Evolutionary conservation across 2,113 vertebrate genomes (phyloP), one percentile per base, ranked within the genome.

Genomic region (Hippopotamus amphibius): DNA sequence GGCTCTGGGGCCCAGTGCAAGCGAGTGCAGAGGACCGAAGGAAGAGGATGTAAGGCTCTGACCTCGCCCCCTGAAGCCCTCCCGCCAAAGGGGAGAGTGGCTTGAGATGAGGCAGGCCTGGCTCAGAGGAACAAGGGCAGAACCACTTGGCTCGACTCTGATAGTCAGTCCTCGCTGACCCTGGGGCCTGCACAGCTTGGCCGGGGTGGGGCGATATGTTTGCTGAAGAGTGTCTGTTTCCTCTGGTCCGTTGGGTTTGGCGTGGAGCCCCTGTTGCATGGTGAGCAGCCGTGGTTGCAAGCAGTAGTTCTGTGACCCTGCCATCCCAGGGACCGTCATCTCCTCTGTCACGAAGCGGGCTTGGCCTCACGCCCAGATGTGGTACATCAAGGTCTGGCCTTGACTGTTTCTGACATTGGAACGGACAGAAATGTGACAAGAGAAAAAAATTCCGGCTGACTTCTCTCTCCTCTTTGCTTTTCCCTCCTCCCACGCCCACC

Each of bases 391-490:
- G 28, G 37, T 92, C 26, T 48, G 77, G 85, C 92, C 92, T 77
- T 72, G 55, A 53, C 85, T 30, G 4, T 91, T 96, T 95, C 74
- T 85, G 90, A 96, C 96, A 88, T 84, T 50, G 16, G 82, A 65
- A 69, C 3, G 59, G 74, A 5, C 72, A 80, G 79, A 96, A 82
- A 90, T 41, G 46, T 14, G 19, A 46, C 74, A 28, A 68, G 57
- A 92, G 91, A 12, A 0, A 96, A 97, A 76, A 43, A 79, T 96
- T 90, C 43, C 46, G 84, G 93, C 97, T 97, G 97, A 79, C 95
- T 72, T 95, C 63, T 97, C 57, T 95, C 66, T 97, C 97, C 91
- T 97, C 57, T 98, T 98, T 98, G 92, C 95, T 97, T 71, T 53
- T 69, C 69, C 83, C 69, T 77, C 55, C 84, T 53, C 93, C 93